These are phyloP conservation scores for Ctenoplectra terminalis DNA, from an alignment of 1,140 invertebrate genomes.

Conservation along the genomic window DNA sequence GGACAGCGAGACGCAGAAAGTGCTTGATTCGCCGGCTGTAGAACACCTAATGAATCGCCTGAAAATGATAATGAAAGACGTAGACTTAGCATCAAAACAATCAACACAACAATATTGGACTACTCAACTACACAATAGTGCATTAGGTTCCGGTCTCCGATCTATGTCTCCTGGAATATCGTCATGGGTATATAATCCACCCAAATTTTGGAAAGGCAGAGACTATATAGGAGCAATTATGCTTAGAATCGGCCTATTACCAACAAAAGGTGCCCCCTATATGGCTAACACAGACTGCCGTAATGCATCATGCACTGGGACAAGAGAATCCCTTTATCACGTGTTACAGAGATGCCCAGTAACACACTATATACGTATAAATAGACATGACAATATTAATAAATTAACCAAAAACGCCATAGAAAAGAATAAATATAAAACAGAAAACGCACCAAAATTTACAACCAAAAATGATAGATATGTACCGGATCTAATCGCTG, in stretches of 20 bases:
- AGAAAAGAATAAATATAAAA: too few species aligned
- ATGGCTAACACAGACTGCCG: background rate
- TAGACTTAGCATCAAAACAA: background rate
- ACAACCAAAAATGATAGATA: background rate
- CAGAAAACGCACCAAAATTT: background rate
- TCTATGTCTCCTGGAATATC: background rate
- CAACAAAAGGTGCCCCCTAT: background rate
- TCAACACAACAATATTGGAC: background rate
- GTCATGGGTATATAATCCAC: constrained; percentile 11
- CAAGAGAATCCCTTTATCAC: background rate
- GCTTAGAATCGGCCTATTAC: background rate
- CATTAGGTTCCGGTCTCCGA: background rate
- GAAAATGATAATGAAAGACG: background rate
- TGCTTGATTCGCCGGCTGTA: background rate
- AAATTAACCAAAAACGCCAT: background rate
- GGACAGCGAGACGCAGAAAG: background rate
- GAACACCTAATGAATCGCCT: background rate
- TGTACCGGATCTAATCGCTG: background rate
- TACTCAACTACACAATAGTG: background rate
- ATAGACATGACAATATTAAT: constrained; percentile 15
- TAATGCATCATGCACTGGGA: background rate
- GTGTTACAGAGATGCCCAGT: constrained; percentile 11
- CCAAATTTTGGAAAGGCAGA: background rate
- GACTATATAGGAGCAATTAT: constrained; percentile 8
- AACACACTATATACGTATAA: background rate